Base-by-base conservation (phyloP, 2,888 invertebrate species). In the Elmis aenea region DNA sequence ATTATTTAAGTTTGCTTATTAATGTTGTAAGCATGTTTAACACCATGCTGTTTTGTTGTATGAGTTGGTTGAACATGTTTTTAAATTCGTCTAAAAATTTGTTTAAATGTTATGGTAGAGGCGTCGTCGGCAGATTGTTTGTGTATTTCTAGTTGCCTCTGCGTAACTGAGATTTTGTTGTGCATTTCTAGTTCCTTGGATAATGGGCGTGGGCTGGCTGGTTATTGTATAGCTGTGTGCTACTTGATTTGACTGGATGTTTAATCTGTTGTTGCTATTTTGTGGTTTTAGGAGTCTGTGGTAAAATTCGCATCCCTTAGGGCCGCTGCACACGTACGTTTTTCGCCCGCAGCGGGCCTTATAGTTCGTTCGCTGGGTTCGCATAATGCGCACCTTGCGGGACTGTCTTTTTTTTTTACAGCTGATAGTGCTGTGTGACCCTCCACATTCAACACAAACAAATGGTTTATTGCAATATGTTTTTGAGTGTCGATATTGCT, bases 401-500 rank as follows among this genome's bases (percentile, higher is more conserved):
- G 36, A 1, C 30, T 33, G 13, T 33, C 37, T 23, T 10, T 34
- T 16, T 27, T 45, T 42, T 10, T 12, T 35, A 26, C 42, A 45
- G 3, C 26, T 15, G 2, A n/a, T 15, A 3, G 45, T 43, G n/a
- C 12, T 12, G 24, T 50, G 46, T 9, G 39, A 24, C 9, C 27
- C 23, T 9, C 36, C 42, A 32, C 48, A 52, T 40, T 48, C 46
- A 1, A 50, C 48, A 25, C 46, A 48, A 5, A 26, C 26, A 10
- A 26, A 42, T 5, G 34, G 28, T 28, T 34, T 15, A 12, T 23
- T 38, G 25, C 50, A 50, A 30, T 51, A 53, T 8, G 33, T 35
- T 32, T 46, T 48, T 0, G 54, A 48, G 29, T 57, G 52, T 1
- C 52, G 49, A 15, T 47, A 54, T 16, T 23, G n/a, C 33, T 55